Base-by-base conservation (phyloP, 2,888 invertebrate species). In the Lissocephala sabroskyi region DNA sequence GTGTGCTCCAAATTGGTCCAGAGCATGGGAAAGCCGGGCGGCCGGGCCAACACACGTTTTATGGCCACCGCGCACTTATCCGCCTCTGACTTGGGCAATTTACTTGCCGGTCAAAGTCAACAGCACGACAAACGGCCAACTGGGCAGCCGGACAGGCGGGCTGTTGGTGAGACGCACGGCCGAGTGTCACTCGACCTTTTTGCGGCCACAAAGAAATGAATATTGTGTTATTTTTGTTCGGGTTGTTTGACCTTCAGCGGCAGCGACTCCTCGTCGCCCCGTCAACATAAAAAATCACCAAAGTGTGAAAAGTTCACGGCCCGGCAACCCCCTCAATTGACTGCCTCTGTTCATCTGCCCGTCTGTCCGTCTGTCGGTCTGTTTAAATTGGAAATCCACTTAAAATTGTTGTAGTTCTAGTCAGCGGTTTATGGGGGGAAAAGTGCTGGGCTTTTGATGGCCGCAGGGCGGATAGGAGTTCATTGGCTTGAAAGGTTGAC, bases 161-260 rank as follows among this genome's bases (percentile, higher is more conserved):
- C n/a, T n/a, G n/a, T n/a, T n/a, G n/a, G n/a, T n/a, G n/a, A n/a
- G n/a, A 60, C 39, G 67, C 50, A 64, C 67, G 56, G 23, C 59
- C 51, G 65, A 68, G 68, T 75, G 73, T 71, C 68, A 68, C 76
- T 68, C 76, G 68, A 68, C 68, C 68, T 75, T 70, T 74, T 57
- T 57, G 7, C 35, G 41, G 39, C 33, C 41, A 48, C 44, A 35
- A 35, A 10, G 16, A n/a, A 32, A 7, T 7, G 5, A 10, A 32
- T 13, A 23, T 23, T 10, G 7, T 40, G n/a, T 42, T 18, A 18
- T 43, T 43, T 32, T 43, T 32, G 3, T 33, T 17, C 29, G n/a
- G 29, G 29, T n/a, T 17, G 28, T 29, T 75, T 75, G 67, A 68
- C 76, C 68, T 68, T 68, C 66, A 54, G 58, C 73, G 67, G 76